phyloP scores from a whole-genome alignment of 2,888 invertebrate genomes.

The Amphipyra berbera region DNA sequence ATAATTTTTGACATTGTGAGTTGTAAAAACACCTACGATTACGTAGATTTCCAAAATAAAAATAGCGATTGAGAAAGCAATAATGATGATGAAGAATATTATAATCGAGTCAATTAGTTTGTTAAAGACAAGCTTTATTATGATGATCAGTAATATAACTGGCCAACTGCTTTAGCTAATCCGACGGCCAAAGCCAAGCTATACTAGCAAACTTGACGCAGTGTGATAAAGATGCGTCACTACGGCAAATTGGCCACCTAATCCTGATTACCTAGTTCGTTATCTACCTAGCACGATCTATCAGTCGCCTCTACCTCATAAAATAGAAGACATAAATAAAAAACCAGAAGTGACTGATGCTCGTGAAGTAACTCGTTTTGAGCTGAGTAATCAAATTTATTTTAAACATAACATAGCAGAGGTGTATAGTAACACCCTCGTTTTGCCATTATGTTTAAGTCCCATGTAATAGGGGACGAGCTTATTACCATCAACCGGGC shows the following conservation, averaged over 20 bases:
- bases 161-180: constrained; percentile 2
- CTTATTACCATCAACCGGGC: too few relatives aligned
- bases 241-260: constrained; percentile 1
- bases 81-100: neutral
- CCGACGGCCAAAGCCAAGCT: constrained; percentile 6
- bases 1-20: too few relatives aligned
- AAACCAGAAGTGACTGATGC: too few relatives aligned
- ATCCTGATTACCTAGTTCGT: constrained; percentile 3
- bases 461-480: too few relatives aligned
- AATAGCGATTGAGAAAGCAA: neutral
- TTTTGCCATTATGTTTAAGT: too few relatives aligned
- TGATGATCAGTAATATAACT: neutral
- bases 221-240: constrained; percentile 8
- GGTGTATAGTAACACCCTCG: too few relatives aligned
- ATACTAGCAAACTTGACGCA: neutral
- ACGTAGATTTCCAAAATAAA: too few relatives aligned
- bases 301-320: neutral
- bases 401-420: too few relatives aligned
- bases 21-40: too few relatives aligned
- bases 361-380: too few relatives aligned
- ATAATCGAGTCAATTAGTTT: neutral
- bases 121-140: neutral
- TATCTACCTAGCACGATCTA: neutral
- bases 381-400: too few relatives aligned
- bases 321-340: neutral